Evolutionary conservation across 1,140 invertebrate species (phyloP).

Genomic region (Lamellibrachia luymesi): DNA sequence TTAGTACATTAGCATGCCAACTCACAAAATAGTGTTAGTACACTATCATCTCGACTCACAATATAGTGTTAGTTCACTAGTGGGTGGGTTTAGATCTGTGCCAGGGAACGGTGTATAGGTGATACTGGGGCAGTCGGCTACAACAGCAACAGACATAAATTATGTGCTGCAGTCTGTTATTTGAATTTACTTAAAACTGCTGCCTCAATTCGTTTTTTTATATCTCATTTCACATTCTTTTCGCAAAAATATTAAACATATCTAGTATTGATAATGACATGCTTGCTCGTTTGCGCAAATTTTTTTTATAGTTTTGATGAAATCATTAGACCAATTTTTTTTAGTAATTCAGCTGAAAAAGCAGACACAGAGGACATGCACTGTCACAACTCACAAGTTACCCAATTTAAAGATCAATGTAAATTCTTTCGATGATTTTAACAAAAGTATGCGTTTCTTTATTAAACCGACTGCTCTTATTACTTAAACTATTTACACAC

Average conservation of each 20-base stretch:
- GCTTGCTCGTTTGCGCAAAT: background rate
- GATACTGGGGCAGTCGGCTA: background rate
- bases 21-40: background rate
- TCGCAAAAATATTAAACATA: background rate
- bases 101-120: background rate
- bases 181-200: background rate
- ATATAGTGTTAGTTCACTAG: background rate
- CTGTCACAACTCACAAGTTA: background rate
- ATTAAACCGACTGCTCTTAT: background rate
- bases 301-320: background rate
- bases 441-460: background rate
- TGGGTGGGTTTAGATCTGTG: background rate
- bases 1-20: background rate
- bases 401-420: background rate
- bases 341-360: too few relatives aligned
- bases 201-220: background rate
- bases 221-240: background rate
- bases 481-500: background rate
- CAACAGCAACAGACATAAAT: background rate
- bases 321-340: background rate
- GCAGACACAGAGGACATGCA: too few relatives aligned
- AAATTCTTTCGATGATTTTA: background rate
- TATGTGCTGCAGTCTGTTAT: background rate
- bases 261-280: background rate
- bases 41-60: background rate